phyloP scores from a whole-genome alignment of 2,888 invertebrate genomes.

The Alitta virens region DNA sequence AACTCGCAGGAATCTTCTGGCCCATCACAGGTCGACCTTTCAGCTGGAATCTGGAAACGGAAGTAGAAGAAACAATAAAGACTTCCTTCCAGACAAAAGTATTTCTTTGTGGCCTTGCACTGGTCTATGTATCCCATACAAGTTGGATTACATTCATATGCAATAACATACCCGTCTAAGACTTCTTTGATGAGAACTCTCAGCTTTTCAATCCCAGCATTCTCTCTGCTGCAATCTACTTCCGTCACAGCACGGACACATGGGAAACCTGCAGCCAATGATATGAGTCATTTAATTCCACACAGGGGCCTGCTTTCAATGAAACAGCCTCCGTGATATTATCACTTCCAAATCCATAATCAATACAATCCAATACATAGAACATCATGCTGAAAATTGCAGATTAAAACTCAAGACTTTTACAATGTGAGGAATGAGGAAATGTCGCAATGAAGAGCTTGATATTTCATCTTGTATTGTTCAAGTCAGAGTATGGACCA shows the following conservation, averaged over 20 bases:
- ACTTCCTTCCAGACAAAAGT: too few relatives aligned
- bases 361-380: too few relatives aligned
- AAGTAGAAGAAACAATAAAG: too few relatives aligned
- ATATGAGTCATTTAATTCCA: not conserved
- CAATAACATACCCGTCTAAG: slow-evolving; percentile 37
- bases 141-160: not conserved
- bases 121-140: too few relatives aligned
- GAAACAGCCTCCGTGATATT: not conserved
- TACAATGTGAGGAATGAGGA: not conserved
- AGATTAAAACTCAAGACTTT: too few relatives aligned
- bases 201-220: slow-evolving; percentile 36
- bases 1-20: slow-evolving; percentile 50
- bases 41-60: slow-evolving; percentile 35
- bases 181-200: slow-evolving; percentile 38
- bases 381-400: too few relatives aligned
- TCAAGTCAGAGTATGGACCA: too few relatives aligned
- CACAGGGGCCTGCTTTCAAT: not conserved
- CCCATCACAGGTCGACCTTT: slow-evolving; percentile 47
- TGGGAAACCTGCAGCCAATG: slow-evolving; percentile 38
- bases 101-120: too few relatives aligned
- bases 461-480: too few relatives aligned
- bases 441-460: too few relatives aligned
- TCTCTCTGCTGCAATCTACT: slow-evolving; percentile 41
- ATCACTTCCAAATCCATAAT: too few relatives aligned
- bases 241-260: slow-evolving; percentile 32